Evolutionary conservation across 2,797 vertebrate species (phyloP).

Genomic region (Sebastes dallii): DNA sequence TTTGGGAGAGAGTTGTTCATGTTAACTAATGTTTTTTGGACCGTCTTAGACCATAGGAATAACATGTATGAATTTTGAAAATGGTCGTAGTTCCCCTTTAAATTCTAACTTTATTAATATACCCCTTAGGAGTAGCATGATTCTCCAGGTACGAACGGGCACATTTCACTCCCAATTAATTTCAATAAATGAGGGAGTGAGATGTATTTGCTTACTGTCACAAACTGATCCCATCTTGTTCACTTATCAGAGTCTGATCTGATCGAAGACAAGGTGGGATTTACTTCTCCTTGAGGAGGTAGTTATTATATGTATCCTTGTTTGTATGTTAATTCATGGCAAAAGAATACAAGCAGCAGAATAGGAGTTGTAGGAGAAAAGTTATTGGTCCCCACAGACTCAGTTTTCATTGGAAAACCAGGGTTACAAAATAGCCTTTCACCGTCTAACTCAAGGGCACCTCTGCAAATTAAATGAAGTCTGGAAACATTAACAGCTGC

Average conservation of each 20-base stretch:
- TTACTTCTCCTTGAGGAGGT: not conserved
- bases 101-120: not conserved
- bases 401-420: not conserved
- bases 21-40: too few relatives aligned
- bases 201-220: not conserved
- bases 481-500: not conserved
- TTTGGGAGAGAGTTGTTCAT: too few relatives aligned
- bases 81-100: too few relatives aligned
- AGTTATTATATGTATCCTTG: not conserved
- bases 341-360: not conserved
- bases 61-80: too few relatives aligned
- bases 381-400: not conserved
- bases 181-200: not conserved
- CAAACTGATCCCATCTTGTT: not conserved
- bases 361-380: not conserved
- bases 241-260: not conserved
- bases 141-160: not conserved
- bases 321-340: not conserved
- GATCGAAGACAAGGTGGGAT: not conserved
- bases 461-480: not conserved
- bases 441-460: not conserved
- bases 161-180: not conserved
- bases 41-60: too few relatives aligned
- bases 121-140: not conserved
- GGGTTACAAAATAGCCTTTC: not conserved